Conservation (phyloP, 2,113 vertebrate genomes). For the Melanotaenia duboulayi region DNA sequence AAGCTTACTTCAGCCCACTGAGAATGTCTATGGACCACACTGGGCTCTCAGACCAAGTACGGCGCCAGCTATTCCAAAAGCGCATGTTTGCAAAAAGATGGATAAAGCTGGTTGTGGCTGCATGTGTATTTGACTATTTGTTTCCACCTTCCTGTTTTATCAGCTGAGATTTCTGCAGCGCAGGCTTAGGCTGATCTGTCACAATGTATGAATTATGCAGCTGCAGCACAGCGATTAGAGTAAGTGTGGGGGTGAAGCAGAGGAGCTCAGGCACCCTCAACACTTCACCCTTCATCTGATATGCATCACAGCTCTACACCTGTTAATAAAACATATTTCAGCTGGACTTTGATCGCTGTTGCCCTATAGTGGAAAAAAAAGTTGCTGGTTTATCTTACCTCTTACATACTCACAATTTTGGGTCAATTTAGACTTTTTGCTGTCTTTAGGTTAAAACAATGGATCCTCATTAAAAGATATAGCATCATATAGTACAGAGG, state of each 20-base stretch:
- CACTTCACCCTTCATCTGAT: constrained; percentile 71
- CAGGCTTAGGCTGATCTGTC: constrained; percentile 66
- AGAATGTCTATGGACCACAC: constrained; percentile 47
- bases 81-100: constrained; percentile 25
- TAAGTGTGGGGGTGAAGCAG: constrained; percentile 58
- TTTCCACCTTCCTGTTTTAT: constrained; percentile 36
- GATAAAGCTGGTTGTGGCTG: constrained; percentile 31
- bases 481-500: neutral
- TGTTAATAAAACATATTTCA: constrained; percentile 82
- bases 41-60: constrained; percentile 14
- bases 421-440: constrained; percentile 14
- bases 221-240: constrained; percentile 58
- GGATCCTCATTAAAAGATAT: neutral
- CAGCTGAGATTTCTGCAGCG: constrained; percentile 33
- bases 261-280: constrained; percentile 40
- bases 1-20: constrained; percentile 24
- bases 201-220: constrained; percentile 77
- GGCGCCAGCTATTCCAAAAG: constrained; percentile 14
- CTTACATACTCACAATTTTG: neutral
- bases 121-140: constrained; percentile 43
- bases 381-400: constrained; percentile 25
- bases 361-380: constrained; percentile 27
- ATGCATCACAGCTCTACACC: constrained; percentile 65
- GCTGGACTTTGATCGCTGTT: constrained; percentile 75
- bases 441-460: neutral